Conservation (phyloP, 2,888 invertebrate genomes). For the Ormyrus nitidulus region DNA sequence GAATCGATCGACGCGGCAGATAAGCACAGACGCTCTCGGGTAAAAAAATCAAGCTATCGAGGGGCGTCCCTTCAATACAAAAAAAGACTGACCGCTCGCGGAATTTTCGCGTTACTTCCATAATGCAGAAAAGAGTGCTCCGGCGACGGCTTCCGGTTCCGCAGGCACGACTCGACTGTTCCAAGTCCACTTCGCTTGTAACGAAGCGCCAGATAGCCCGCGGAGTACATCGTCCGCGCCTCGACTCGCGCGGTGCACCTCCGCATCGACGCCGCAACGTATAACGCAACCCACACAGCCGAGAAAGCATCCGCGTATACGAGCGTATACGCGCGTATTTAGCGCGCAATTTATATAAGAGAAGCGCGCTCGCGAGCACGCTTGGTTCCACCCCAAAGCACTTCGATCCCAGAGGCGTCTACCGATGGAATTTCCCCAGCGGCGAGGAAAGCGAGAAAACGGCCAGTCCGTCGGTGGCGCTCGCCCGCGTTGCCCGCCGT, state of each 20-base stretch:
- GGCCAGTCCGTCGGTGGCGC: not conserved
- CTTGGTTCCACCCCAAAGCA: conserved; percentile 75
- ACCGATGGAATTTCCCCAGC: conserved; percentile 34
- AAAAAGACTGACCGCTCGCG: too few species aligned
- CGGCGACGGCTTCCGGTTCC: conserved; percentile 60
- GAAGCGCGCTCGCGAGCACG: conserved; percentile 69
- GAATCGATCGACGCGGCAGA: too few species aligned
- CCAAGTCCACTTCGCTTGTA: not conserved
- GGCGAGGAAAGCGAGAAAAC: not conserved
- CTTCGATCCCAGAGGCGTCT: conserved; percentile 71
- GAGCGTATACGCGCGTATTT: conserved; percentile 64
- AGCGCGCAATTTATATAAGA: conserved; percentile 74
- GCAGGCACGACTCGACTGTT: conserved; percentile 56
- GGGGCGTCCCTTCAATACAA: not conserved
- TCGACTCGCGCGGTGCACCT: conserved; percentile 11
- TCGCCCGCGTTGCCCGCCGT: too few species aligned
- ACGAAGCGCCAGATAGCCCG: not conserved
- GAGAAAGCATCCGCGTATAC: conserved; percentile 7
- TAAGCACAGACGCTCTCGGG: not conserved
- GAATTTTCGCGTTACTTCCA: not conserved
- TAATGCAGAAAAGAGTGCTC: not conserved
- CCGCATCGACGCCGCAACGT: too few species aligned
- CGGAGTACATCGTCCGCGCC: not conserved
- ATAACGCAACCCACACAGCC: not conserved
- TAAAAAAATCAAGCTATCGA: not conserved